Conservation (phyloP, 92 coral and sea anemone species). For the Blastomussa wellsi region DNA sequence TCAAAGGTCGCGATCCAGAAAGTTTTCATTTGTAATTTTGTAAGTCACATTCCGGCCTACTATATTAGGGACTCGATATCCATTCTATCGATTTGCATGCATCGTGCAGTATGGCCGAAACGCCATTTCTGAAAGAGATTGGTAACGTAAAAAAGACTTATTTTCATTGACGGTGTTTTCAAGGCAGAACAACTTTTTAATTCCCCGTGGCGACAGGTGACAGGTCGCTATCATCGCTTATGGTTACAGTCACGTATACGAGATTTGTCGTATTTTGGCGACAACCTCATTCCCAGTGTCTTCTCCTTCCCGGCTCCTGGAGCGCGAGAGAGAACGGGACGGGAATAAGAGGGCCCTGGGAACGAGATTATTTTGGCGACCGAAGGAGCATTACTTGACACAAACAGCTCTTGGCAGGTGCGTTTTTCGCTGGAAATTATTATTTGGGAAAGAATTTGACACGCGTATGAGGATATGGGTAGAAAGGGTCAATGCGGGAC, state of each 20-base stretch:
- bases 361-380: too few species aligned
- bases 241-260: not conserved
- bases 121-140: not conserved
- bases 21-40: not conserved
- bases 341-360: too few species aligned
- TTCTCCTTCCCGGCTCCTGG: too few species aligned
- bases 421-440: too few species aligned
- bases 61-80: not conserved
- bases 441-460: too few species aligned
- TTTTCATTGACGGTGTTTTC: not conserved
- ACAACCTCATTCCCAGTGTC: too few species aligned
- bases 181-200: not conserved
- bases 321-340: too few species aligned
- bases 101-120: not conserved
- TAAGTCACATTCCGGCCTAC: constrained; percentile 25
- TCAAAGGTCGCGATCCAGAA: not conserved
- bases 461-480: too few species aligned
- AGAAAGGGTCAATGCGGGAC: too few species aligned
- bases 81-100: not conserved
- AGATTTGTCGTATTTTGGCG: not conserved
- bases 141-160: not conserved
- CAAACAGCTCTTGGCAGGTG: too few species aligned
- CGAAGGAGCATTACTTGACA: too few species aligned
- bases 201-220: not conserved
- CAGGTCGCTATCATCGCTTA: not conserved